phyloP scores from a whole-genome alignment of 2,888 invertebrate species.

The Archips xylosteana region DNA sequence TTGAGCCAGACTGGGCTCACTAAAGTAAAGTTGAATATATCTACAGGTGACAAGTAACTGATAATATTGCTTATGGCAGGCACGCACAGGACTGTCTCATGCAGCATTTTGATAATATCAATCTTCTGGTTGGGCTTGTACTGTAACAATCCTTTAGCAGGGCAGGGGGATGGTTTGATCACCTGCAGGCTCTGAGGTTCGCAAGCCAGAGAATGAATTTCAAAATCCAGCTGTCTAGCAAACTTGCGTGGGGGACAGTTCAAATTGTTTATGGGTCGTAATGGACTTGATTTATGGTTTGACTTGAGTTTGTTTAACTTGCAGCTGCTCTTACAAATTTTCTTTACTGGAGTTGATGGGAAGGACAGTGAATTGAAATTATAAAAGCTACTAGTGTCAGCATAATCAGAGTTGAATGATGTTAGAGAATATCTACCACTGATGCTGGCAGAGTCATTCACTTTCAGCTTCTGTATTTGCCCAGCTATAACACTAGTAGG shows the following conservation, averaged over 20 bases:
- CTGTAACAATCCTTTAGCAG: constrained; percentile 54
- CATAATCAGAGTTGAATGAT: constrained; percentile 43
- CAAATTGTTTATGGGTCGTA: constrained; percentile 39
- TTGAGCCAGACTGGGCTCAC: constrained; percentile 73
- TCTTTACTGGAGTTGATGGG: constrained; percentile 77
- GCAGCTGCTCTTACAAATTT: constrained; percentile 63
- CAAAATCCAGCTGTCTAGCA: constrained; percentile 69
- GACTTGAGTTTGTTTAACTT: constrained; percentile 52
- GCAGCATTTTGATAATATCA: constrained; percentile 73
- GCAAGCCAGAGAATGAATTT: constrained; percentile 73
- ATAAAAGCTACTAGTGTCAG: constrained; percentile 45
- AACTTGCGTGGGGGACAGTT: constrained; percentile 64
- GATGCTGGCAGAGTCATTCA: constrained; percentile 64
- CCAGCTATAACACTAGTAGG: constrained; percentile 77
- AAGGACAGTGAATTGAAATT: constrained; percentile 58
- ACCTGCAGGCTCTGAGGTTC: constrained; percentile 64
- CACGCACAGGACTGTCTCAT: constrained; percentile 56
- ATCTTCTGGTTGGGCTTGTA: constrained; percentile 72
- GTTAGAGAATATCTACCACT: constrained; percentile 44
- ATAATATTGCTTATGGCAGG: constrained; percentile 73
- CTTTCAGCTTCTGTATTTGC: constrained; percentile 70
- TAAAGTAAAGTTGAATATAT: constrained; percentile 70
- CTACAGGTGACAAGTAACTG: constrained; percentile 68
- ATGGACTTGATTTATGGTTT: constrained; percentile 42
- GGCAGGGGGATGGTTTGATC: constrained; percentile 52